A percentile compares a stretch with the other conserved stretches of the same genome.
Evolutionary conservation across 2,113 vertebrate species (phyloP).

Genomic region (Archocentrus centrarchus): DNA sequence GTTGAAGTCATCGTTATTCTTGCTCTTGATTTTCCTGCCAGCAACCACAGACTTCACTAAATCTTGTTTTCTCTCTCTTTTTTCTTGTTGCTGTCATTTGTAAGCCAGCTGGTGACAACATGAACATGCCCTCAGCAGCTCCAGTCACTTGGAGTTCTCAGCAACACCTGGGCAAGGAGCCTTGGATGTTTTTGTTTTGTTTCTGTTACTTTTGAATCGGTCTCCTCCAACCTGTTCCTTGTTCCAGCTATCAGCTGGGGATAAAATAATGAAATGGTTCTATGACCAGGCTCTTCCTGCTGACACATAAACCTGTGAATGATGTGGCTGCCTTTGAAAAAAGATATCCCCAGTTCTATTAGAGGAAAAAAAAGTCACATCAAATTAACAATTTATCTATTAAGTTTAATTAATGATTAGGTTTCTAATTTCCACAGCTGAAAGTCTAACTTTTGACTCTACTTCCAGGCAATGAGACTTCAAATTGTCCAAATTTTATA

Average conservation of each 20-base stretch:
- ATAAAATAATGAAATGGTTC: slow-evolving; percentile 27
- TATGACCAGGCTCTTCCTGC: slow-evolving; percentile 7
- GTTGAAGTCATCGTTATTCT: slow-evolving; percentile 18
- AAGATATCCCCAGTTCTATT: background rate
- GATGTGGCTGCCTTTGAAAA: slow-evolving; percentile 25
- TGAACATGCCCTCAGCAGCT: slow-evolving; percentile 28
- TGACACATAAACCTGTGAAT: slow-evolving; percentile 28
- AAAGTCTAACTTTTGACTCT: background rate
- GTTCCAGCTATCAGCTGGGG: slow-evolving; percentile 25
- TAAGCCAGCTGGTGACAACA: slow-evolving; percentile 46
- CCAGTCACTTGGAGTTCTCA: slow-evolving; percentile 21
- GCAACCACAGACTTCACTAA: slow-evolving; percentile 6
- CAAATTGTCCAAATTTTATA: background rate
- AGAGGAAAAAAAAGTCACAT: background rate
- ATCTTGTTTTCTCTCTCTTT: slow-evolving; percentile 18
- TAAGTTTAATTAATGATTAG: too few species aligned
- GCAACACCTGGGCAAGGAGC: slow-evolving; percentile 22
- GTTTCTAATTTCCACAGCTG: too few species aligned
- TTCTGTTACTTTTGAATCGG: slow-evolving; percentile 5
- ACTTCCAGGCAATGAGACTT: background rate
- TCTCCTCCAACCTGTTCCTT: slow-evolving; percentile 23
- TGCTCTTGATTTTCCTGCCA: slow-evolving; percentile 13
- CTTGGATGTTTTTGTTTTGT: slow-evolving; percentile 16
- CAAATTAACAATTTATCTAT: too few species aligned
- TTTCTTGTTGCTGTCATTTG: slow-evolving; percentile 4